Conservation (phyloP, 1,140 invertebrate genomes). For the Gryon sp. region DNA sequence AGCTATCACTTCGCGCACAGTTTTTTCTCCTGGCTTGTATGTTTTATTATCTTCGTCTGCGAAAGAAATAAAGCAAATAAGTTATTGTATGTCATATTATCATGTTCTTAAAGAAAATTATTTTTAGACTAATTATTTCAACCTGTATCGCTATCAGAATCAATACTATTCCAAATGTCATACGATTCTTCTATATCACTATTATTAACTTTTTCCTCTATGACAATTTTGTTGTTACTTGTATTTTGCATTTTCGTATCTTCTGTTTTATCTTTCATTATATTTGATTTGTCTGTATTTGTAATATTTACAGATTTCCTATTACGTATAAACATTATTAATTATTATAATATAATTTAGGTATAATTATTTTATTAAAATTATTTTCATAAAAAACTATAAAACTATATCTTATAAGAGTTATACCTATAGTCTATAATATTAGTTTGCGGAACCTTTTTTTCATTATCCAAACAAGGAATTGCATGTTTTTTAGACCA, state of each 20-base stretch:
- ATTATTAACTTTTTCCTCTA: not conserved
- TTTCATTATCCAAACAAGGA: conserved; percentile 64
- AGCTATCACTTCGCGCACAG: conserved; percentile 62
- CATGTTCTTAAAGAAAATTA: not conserved
- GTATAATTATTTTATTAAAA: no score
- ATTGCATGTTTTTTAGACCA: conserved; percentile 79
- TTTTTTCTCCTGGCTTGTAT: conserved; percentile 50
- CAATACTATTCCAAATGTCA: conserved; percentile 58
- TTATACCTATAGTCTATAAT: conserved; percentile 67
- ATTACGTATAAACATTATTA: no score
- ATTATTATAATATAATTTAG: conserved; percentile 4
- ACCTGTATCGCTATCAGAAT: conserved; percentile 51
- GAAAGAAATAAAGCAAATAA: no score
- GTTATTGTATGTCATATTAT: not conserved
- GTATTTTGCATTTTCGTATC: not conserved
- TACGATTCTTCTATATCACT: conserved; percentile 10
- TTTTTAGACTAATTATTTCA: conserved; percentile 13
- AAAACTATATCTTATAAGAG: no score
- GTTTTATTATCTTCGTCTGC: conserved; percentile 32
- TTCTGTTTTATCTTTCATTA: no score
- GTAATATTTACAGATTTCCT: no score
- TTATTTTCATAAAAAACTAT: no score
- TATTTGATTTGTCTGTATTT: no score
- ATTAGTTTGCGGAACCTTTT: conserved; percentile 66
- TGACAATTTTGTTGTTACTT: not conserved